These are phyloP conservation scores for Lindbergichthys nudifrons DNA, from an alignment of 2,797 vertebrate genomes.

Conservation along the genomic window DNA sequence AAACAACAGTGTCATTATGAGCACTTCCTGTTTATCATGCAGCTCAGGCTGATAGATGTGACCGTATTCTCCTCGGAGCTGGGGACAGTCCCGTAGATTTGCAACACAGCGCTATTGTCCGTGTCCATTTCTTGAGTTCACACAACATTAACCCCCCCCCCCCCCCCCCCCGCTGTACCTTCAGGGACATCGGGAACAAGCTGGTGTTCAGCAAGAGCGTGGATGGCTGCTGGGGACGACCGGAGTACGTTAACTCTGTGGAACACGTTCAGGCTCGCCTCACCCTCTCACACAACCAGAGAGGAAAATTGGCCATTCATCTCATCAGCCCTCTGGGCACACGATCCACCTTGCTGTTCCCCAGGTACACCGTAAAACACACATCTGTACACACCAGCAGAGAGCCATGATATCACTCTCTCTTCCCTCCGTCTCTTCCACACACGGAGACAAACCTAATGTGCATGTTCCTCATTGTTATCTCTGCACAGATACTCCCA, in stretches of 20 bases:
- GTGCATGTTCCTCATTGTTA: conserved; percentile 14
- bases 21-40: conserved; percentile 26
- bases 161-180: conserved; percentile 50
- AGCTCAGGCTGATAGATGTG: conserved; percentile 48
- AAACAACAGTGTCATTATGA: conserved; percentile 26
- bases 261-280: conserved; percentile 94
- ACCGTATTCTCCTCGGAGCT: conserved; percentile 23
- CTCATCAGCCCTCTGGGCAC: conserved; percentile 95
- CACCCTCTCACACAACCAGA: conserved; percentile 93
- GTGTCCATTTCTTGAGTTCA: conserved; percentile 53
- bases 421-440: conserved; percentile 3
- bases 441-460: conserved; percentile 23
- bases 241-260: conserved; percentile 89
- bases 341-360: conserved; percentile 92
- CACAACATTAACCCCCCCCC: conserved; percentile 66
- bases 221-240: conserved; percentile 90
- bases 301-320: conserved; percentile 95
- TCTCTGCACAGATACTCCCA: conserved; percentile 18
- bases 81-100: conserved; percentile 26
- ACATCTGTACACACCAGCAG: conserved; percentile 22
- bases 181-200: conserved; percentile 91
- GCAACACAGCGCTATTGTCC: conserved; percentile 39
- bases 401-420: conserved; percentile 16
- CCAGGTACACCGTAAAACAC: conserved; percentile 85
- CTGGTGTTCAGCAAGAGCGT: conserved; percentile 91